phyloP scores from a whole-genome alignment of 2,797 vertebrate genomes.

The Clarias platycephalus region DNA sequence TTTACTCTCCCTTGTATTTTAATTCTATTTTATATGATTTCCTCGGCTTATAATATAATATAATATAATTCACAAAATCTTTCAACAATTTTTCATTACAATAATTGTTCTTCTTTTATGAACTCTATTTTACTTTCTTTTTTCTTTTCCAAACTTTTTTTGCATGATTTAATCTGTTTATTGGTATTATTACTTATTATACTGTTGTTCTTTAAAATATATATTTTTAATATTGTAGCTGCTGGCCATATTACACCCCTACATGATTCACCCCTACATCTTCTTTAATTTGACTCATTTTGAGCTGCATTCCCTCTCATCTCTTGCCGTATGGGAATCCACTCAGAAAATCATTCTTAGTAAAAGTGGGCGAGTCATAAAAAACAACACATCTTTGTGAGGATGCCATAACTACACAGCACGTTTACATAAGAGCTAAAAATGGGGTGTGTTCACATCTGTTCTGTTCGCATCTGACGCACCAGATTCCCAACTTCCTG shows the following conservation, averaged over 20 bases:
- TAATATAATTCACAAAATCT: no score
- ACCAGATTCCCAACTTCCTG: conserved; percentile 4
- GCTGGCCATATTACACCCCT: not conserved
- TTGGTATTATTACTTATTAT: not conserved
- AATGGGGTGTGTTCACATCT: not conserved
- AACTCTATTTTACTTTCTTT: not conserved
- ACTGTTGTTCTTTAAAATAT: not conserved
- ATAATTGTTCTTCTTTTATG: not conserved
- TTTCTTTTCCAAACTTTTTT: not conserved
- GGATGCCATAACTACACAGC: not conserved
- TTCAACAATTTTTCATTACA: no score
- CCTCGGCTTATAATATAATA: not conserved
- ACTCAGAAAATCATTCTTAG: not conserved
- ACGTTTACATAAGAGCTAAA: conserved; percentile 13
- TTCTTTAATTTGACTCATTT: not conserved
- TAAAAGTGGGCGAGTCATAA: conserved; percentile 7
- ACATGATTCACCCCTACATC: no score
- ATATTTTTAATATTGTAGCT: not conserved
- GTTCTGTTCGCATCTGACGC: conserved; percentile 18
- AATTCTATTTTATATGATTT: no score
- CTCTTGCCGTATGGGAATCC: conserved; percentile 1
- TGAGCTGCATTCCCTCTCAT: not conserved
- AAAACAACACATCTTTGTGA: conserved; percentile 1
- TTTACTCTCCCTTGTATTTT: no score
- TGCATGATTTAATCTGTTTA: not conserved